Base-by-base conservation (phyloP, 92 coral and sea anemone genomes). In the Zoanthus sansibaricus region DNA sequence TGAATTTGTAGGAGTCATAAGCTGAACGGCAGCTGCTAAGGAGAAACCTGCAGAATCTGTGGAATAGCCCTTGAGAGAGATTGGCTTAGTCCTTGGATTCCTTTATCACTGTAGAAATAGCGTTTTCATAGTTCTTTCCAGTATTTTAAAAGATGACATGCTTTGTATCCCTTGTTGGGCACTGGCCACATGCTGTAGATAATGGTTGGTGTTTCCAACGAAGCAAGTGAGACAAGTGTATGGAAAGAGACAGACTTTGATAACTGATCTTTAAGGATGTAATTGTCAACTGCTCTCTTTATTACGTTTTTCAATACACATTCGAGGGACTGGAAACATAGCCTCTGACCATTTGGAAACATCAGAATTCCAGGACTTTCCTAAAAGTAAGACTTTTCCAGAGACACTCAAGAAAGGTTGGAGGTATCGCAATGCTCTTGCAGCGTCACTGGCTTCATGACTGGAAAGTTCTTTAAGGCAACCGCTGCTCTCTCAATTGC, bases 31-130 rank as follows among this genome's bases (percentile, higher is more conserved):
- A 18, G 92, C 92, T 44, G 88, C 79, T 71, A 89, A 76, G 44
- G 87, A 88, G 52, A 88, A 82, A 52, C 87, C 91, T 45, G 91
- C 88, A 48, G 91, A 75, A 61, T 89, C 91, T 5, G 88, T 89
- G 13, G 91, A 89, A 69, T 61, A 76, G 54, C 88, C 88, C 79
- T 76, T 78, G 31, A 89, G 71, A 18, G 83, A 72, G n/a, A 83
- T 12, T 48, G 83, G 90, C 9, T 54, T 72, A 48, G 86, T 68
- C 25, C 87, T 73, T 74, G 59, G 37, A 56, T 88, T 88, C 9
- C 87, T 30, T 17, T 14, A 6, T 82, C 59, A 75, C 82, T 87
- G 47, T 86, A 86, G 71, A 78, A 90, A 31, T 78, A 86, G 14
- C 75, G 30, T 15, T 42, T 31, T 75, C 92, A 58, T 18, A 90